Evolutionary conservation across 1,140 invertebrate genomes (phyloP).

Genomic region (Heterodera carotae): DNA sequence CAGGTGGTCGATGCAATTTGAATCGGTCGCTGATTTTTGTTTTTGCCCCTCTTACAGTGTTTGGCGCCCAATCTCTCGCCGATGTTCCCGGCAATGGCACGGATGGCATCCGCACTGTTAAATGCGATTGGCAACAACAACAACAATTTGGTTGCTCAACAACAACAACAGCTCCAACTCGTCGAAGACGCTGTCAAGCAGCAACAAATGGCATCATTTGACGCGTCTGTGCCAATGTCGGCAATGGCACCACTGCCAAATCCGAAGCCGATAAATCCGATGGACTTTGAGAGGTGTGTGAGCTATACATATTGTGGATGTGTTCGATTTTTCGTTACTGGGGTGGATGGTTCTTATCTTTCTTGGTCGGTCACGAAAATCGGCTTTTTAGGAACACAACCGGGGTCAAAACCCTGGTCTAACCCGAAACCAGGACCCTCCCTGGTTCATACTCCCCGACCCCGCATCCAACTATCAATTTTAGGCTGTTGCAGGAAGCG

Average conservation of each 20-base stretch:
- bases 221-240: background rate
- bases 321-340: too few species aligned
- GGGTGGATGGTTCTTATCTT: too few species aligned
- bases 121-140: background rate
- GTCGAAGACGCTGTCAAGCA: background rate
- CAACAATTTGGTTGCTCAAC: background rate
- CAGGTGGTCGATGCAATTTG: background rate
- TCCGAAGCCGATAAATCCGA: background rate
- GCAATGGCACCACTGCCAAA: background rate
- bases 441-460: too few species aligned
- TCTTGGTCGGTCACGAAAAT: too few species aligned
- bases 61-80: background rate
- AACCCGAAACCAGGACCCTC: too few species aligned
- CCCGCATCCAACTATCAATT: too few species aligned
- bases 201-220: background rate
- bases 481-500: slow-evolving; percentile 7
- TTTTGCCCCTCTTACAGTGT: background rate
- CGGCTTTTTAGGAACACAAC: too few species aligned
- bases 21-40: background rate
- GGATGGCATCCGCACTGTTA: background rate
- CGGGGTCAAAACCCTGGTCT: too few species aligned
- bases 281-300: slow-evolving; percentile 8
- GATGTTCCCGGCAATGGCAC: background rate
- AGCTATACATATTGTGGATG: too few species aligned
- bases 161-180: background rate